Base-by-base conservation (phyloP, 2,797 vertebrate genomes). In the Phrynocephalus guinanensis region DNA sequence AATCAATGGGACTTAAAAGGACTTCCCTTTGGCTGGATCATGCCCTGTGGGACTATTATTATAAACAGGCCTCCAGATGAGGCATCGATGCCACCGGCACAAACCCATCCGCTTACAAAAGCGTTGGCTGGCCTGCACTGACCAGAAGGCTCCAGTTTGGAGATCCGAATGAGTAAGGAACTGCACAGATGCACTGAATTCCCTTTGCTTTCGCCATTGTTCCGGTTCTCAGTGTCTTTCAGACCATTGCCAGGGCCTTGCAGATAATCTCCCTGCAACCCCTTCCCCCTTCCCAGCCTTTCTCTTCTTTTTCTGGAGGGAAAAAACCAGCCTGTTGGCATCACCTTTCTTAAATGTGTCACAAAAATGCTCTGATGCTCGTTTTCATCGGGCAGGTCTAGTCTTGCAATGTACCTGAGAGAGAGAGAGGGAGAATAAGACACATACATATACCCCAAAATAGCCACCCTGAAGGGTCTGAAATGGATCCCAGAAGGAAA, bases 1-100 rank as follows among this genome's bases (percentile, higher is more conserved):
- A 83, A 56, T 83, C 50, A 38, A 72, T 73, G 50, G n/a, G 82
- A 71, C n/a, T 72, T 33, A 28, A 84, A 73, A 73, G 50, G 50
- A 11, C 82, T 63, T 82, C 67, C 63, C 67, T 71, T 60, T 16
- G 71, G 22, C 71, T 33, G 70, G 70, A 73, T 84, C 50, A 73
- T 33, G 82, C 50, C 24, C 70, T 73, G 56, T 82, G 71, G 52
- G 71, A 84, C n/a, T 56, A 72, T 8, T 52, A 56, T 68, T 82
- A 83, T 60, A 73, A 83, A 73, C 50, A n/a, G n/a, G 44, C 70
- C 68, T 83, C 50, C 9, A 50, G 20, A 72, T 52, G 50, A 83
- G 48, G n/a, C 50, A 60, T 60, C 48, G 20, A 72, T 83, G 70
- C 33, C 28, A 83, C 56, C 30, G 82, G 50, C 82, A 72, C 48